Conservation (phyloP, 2,797 vertebrate genomes). For the Rousettus madagascariensis region DNA sequence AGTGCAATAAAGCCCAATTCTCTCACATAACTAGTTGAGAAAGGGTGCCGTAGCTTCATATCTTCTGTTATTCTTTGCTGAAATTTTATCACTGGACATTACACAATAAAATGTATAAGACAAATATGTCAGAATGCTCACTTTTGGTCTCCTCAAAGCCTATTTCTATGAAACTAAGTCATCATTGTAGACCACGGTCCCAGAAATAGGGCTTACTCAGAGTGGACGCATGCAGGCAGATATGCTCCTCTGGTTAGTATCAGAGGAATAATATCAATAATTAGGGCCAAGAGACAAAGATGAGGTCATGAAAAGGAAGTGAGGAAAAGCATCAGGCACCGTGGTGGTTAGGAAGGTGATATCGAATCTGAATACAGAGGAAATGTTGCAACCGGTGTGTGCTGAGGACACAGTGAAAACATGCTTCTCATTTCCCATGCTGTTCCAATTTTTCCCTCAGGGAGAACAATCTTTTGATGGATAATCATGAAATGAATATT, state of each 20-base stretch:
- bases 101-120: background rate
- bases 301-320: background rate
- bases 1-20: background rate
- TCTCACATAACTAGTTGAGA: background rate
- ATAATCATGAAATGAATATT: background rate
- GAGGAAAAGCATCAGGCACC: background rate
- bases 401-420: background rate
- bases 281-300: background rate
- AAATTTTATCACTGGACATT: background rate
- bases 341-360: background rate
- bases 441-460: background rate
- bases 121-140: background rate
- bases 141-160: background rate
- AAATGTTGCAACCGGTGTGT: background rate
- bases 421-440: background rate
- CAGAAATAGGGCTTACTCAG: background rate
- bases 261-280: background rate
- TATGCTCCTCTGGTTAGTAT: background rate
- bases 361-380: background rate
- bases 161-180: background rate
- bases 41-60: background rate
- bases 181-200: background rate
- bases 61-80: background rate
- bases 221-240: background rate
- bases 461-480: background rate